phyloP scores from a whole-genome alignment of 2,113 vertebrate species.

The Chelonoidis abingdonii region DNA sequence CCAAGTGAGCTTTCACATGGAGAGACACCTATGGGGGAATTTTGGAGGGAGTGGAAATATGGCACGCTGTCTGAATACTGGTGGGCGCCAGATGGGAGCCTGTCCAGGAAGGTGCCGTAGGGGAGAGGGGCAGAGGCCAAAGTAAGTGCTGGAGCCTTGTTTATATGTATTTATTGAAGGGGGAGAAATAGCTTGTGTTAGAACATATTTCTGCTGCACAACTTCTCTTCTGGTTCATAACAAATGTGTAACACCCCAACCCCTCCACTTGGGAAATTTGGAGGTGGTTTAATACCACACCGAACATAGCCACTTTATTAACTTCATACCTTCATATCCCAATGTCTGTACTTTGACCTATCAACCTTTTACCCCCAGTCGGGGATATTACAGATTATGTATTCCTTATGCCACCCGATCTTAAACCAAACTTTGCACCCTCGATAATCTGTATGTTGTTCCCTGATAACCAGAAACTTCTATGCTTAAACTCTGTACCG shows the following conservation, averaged over 20 bases:
- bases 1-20: neutral
- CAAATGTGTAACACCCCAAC: neutral
- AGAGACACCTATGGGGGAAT: neutral
- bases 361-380: too few relatives aligned
- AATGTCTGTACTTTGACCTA: too few relatives aligned
- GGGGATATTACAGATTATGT: too few relatives aligned
- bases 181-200: neutral
- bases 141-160: neutral
- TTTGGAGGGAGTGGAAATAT: neutral
- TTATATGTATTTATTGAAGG: neutral
- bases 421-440: too few relatives aligned
- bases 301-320: too few relatives aligned
- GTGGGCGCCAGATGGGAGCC: neutral
- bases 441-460: too few relatives aligned
- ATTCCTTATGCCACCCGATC: too few relatives aligned
- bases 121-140: neutral
- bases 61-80: too few relatives aligned
- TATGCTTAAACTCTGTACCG: too few relatives aligned
- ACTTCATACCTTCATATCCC: too few relatives aligned
- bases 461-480: too few relatives aligned
- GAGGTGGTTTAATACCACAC: neutral
- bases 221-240: neutral
- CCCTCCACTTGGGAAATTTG: neutral
- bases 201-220: neutral
- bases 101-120: neutral